Evolutionary conservation across 1,140 invertebrate genomes (phyloP), one percentile per base, ranked within the genome.

Genomic region (Calliphora vicina): DNA sequence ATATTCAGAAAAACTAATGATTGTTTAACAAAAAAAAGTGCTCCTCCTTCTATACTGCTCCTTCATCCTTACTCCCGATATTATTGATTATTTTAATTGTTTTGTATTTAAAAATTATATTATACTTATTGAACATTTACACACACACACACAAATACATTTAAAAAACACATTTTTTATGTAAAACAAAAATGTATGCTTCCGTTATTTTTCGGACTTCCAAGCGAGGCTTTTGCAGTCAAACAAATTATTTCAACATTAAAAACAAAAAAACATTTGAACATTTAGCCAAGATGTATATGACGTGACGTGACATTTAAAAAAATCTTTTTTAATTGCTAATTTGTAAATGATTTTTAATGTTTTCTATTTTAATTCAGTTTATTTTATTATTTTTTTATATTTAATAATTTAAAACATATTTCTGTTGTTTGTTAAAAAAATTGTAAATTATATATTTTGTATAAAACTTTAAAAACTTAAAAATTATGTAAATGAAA

Each of bases 1-100:
- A 78, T 78, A 78, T 78, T 78, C 74, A 78, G 74, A 78, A 78
- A 78, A 78, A 13, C 1, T 78, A 78, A 43, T 8, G 17, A 29
- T n/a, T 17, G 17, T 74, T 27, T n/a, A n/a, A 74, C 3, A 6
- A 45, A 45, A 45, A 50, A 50, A 17, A 50, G 0, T 50, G 45
- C 45, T 50, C 4, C 5, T 74, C 27, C 10, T 35, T 35, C 35
- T 35, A 2, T 35, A 35, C 35, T 35, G 35, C 2, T 35, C 15
- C 29, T 42, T 6, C 10, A 6, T 73, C 4, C 72, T 10, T 50
- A 10, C 13, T 50, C 1, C 45, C 45, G 15, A 12, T 12, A 50
- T 50, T 15, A 50, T 50, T 50, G 15, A n/a, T 12, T 50, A 15
- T 45, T 17, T 50, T 50, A 17, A 15, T 50, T 17, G 12, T 50